Evolutionary conservation across 2,113 vertebrate species (phyloP), one percentile per base, ranked within the genome.

Genomic region (Dryoscopus gambensis): DNA sequence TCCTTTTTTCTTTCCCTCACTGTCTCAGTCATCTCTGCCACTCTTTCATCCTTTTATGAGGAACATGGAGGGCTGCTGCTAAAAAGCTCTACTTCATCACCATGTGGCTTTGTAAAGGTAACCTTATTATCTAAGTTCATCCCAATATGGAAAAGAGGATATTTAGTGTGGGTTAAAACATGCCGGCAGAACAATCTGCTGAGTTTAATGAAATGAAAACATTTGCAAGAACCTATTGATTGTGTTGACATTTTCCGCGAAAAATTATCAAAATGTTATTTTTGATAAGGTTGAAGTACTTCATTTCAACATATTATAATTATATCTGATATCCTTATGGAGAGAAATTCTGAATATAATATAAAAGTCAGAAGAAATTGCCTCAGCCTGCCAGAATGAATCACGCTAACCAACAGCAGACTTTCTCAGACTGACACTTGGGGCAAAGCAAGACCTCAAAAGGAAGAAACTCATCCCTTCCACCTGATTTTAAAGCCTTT

Each of bases 271-370:
- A 97, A 96, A 93, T 96, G 95, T 87, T 95, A 89, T 60, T 95
- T 97, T 96, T 96, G 84, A 97, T 96, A 95, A 96, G 96, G 95
- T 94, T 97, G 95, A 96, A 96, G 93, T 75, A 64, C 94, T 93
- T 92, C 91, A 94, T 95, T 94, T 93, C 81, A 82, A 94, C 56
- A 30, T 92, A 82, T 89, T 93, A 90, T 95, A 95, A 97, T 97
- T 87, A 95, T 37, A 95, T 92, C 93, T 68, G 93, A 95, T 95
- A 87, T 59, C 95, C 89, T 95, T 89, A 68, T 24, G 62, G 52
- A 93, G 84, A 78, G 40, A 87, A 74, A 91, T 59, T 63, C 56
- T 47, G 84, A 75, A 78, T 68, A 87, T 47, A 84, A 89, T n/a
- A 44, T 25, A 46, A 47, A 90, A 95, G 74, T 49, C 87, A 94